Base-by-base conservation (phyloP, 2,888 invertebrate genomes). In the Apodemia hepburni region DNA sequence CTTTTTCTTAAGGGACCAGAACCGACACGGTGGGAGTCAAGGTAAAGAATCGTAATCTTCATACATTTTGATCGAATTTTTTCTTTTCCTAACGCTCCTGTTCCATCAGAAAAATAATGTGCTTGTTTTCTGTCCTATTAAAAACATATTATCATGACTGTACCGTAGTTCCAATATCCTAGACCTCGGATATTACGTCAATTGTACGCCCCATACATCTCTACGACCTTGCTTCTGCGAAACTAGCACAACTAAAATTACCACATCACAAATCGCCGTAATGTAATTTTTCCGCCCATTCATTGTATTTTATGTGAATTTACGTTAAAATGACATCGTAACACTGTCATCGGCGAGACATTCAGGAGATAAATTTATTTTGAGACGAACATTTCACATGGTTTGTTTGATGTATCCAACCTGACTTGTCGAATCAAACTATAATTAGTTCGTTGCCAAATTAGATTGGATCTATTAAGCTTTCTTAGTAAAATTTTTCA, bases 241-340 rank as follows among this genome's bases (percentile, higher is more conserved):
- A 79, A 80, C 83, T 79, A 75, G 73, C 67, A 71, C 69, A 70
- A 72, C 72, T 76, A 71, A 74, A 77, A 79, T 76, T 74, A 71
- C 72, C 70, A 64, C 38, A 42, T 51, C 59, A 17, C 61, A 51
- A 38, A 54, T 54, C 47, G 59, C 61, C 60, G 69, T 65, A 67
- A 66, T 66, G 74, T 74, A 77, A 79, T 79, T 77, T 78, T 78
- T 75, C 75, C 73, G 74, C 76, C 81, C 80, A 84, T 82, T 82
- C 81, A 82, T 77, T 84, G 54, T 27, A 15, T 54, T 81, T 80
- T 77, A 79, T 78, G 68, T 59, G 71, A 67, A 75, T 27, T 54
- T 27, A 54, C 54, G 54, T 54, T 73, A 76, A 75, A 75, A 73
- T 71, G 68, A 65, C 61, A 57, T 68, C 66, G 66, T 72, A 71